A percentile compares a stretch with the other conserved stretches of the same genome.
Conservation (phyloP, 2,797 vertebrate species). For the Tangara arthus region DNA sequence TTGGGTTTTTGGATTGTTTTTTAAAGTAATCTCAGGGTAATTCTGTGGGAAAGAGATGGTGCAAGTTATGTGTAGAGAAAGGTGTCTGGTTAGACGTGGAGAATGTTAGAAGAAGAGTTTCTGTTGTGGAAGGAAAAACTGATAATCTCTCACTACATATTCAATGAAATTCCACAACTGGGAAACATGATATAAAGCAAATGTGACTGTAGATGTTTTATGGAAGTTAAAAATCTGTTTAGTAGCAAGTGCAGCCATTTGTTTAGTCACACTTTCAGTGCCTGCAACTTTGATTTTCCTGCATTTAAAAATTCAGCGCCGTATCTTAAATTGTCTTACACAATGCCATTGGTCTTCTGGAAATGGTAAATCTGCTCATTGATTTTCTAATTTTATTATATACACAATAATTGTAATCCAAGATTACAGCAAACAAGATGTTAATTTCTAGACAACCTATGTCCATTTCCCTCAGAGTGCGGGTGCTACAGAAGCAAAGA, state of each 20-base stretch:
- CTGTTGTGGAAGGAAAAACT: background rate
- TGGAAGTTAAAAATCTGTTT: background rate
- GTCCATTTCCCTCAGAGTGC: constrained; percentile 75
- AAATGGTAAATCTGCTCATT: constrained; percentile 71
- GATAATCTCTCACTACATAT: background rate
- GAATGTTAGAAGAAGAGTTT: background rate
- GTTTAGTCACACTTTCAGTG: constrained; percentile 31
- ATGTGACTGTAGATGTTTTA: background rate
- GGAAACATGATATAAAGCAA: background rate
- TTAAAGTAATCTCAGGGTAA: background rate
- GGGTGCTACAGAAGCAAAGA: constrained; percentile 72
- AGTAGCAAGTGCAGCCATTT: background rate
- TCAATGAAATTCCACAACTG: background rate
- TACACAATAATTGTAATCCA: constrained; percentile 88
- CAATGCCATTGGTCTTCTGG: constrained; percentile 50
- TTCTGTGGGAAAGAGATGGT: background rate
- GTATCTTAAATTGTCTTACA: constrained; percentile 53
- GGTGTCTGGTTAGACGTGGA: background rate
- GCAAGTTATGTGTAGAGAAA: background rate
- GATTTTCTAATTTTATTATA: constrained; percentile 87
- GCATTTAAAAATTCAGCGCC: constrained; percentile 46
- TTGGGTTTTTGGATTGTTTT: background rate
- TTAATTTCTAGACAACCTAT: constrained; percentile 83
- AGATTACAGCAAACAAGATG: constrained; percentile 88
- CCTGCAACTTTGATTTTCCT: constrained; percentile 12